phyloP scores from a whole-genome alignment of 2,113 vertebrate genomes.

The Martes martes region DNA sequence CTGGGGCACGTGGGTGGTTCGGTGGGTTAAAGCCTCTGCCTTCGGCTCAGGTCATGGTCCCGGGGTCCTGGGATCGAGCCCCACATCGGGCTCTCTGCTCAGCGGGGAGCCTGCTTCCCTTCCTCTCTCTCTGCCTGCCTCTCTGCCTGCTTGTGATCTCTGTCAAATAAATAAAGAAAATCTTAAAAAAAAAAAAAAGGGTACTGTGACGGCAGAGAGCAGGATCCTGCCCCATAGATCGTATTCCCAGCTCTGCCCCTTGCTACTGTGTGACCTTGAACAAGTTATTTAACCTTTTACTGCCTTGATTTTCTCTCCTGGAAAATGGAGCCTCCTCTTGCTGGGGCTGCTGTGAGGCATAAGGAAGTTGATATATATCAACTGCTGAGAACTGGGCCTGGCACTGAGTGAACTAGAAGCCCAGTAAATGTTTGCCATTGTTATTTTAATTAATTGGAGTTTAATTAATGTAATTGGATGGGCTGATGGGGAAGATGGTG shows the following conservation, averaged over 20 bases:
- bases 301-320: not conserved
- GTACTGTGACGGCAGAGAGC: not conserved
- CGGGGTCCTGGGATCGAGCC: too few species aligned
- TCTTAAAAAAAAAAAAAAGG: not conserved
- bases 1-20: too few species aligned
- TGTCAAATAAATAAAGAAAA: too few species aligned
- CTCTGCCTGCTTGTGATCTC: too few species aligned
- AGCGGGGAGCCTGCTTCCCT: too few species aligned
- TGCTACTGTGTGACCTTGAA: not conserved
- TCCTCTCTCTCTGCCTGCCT: too few species aligned
- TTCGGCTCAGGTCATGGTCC: too few species aligned
- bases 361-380: not conserved
- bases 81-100: too few species aligned
- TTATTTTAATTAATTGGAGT: constrained; percentile 18
- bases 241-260: not conserved
- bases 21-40: too few species aligned
- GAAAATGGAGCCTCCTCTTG: not conserved
- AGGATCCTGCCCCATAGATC: not conserved
- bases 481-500: not conserved
- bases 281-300: not conserved
- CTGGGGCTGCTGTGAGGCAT: not conserved
- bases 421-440: not conserved
- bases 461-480: constrained; percentile 6
- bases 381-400: not conserved
- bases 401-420: not conserved